These are phyloP conservation scores for Platorchestia sp. DNA, from an alignment of 1,140 invertebrate genomes.

Conservation along the genomic window DNA sequence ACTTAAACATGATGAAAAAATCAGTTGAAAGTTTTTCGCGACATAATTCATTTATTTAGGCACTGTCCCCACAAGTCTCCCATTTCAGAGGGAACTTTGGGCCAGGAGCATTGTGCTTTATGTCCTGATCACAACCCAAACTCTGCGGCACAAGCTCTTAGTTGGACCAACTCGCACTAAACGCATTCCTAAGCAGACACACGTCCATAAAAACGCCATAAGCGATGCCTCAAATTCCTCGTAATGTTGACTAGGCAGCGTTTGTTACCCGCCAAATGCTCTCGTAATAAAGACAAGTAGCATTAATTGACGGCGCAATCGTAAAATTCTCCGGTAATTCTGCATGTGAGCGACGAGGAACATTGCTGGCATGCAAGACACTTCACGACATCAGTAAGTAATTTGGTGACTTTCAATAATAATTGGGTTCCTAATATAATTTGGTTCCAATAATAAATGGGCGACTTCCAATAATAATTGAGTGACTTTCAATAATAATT, in stretches of 20 bases:
- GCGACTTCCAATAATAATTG: neutral
- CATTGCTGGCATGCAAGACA: neutral
- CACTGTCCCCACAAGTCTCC: neutral
- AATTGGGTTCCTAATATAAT: neutral
- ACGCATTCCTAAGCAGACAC: neutral
- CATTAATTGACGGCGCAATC: neutral
- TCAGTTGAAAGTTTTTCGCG: neutral
- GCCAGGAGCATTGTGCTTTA: neutral
- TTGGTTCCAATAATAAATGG: neutral
- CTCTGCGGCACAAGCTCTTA: neutral
- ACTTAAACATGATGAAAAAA: neutral
- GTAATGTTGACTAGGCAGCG: neutral
- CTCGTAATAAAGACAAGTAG: neutral
- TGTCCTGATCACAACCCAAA: neutral
- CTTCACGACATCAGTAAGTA: neutral
- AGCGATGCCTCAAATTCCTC: neutral
- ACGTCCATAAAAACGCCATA: neutral
- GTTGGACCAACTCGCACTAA: neutral
- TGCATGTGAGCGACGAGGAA: neutral
- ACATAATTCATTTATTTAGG: neutral
- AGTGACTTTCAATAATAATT: neutral
- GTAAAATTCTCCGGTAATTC: neutral
- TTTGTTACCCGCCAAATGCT: neutral
- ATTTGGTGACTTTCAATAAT: neutral
- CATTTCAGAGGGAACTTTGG: neutral